Conservation (phyloP, 1,140 invertebrate genomes). For the Octopus sinensis region DNA sequence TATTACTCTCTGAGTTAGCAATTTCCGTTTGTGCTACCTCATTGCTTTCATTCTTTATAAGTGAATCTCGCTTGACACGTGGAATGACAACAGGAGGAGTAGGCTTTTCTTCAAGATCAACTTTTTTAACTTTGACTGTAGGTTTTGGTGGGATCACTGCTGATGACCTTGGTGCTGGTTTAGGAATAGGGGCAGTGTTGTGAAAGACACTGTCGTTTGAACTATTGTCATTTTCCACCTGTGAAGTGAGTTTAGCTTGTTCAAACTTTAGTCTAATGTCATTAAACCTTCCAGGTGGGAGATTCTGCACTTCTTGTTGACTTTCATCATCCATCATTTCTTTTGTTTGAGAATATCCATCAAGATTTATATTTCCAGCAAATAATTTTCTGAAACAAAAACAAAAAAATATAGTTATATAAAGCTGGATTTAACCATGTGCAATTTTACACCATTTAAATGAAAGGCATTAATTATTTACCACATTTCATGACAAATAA, state of each 20-base stretch:
- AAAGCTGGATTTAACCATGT: no score
- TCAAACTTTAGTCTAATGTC: constrained; percentile 14
- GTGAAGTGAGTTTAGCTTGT: neutral
- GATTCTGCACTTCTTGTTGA: neutral
- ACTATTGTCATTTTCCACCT: neutral
- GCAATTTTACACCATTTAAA: no score
- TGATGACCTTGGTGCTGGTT: neutral
- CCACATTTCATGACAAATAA: no score
- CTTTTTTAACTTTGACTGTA: neutral
- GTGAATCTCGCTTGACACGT: neutral
- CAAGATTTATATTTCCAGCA: no score
- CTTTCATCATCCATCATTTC: constrained; percentile 14
- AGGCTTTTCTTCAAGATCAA: neutral
- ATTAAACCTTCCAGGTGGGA: constrained; percentile 14
- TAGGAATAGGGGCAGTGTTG: neutral
- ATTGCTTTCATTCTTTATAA: neutral
- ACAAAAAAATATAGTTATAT: no score
- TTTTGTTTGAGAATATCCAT: neutral
- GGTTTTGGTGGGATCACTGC: neutral
- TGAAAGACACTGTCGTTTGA: neutral
- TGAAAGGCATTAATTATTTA: no score
- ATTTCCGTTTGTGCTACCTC: no score
- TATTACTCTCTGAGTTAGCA: no score
- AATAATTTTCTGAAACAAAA: no score
- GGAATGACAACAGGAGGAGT: neutral